Conservation (phyloP, 2,888 invertebrate genomes). For the Clanis bilineata region DNA sequence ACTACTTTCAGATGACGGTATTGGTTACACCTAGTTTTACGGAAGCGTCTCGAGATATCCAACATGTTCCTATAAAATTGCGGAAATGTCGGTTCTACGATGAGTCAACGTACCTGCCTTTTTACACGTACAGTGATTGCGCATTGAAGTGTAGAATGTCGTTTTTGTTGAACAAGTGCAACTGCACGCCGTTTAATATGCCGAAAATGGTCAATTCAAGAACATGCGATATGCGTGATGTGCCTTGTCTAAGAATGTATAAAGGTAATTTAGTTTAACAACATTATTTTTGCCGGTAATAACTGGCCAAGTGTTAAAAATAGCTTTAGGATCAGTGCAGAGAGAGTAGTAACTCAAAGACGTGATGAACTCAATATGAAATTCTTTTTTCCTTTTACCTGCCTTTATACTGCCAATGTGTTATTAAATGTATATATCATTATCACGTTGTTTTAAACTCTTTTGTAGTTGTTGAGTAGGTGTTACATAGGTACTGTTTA, state of each 20-base stretch:
- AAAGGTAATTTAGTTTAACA: slow-evolving; percentile 52
- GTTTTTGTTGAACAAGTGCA: slow-evolving; percentile 75
- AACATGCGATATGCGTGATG: slow-evolving; percentile 77
- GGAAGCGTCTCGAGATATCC: slow-evolving; percentile 70
- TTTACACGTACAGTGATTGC: slow-evolving; percentile 83
- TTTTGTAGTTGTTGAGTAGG: too few relatives aligned
- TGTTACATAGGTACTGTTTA: too few relatives aligned
- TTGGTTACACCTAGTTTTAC: slow-evolving; percentile 68
- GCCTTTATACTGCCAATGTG: too few relatives aligned
- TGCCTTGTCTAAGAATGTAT: slow-evolving; percentile 71
- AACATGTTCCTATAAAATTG: slow-evolving; percentile 60
- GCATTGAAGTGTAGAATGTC: slow-evolving; percentile 80
- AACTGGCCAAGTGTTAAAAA: not conserved
- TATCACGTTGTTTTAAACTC: too few relatives aligned
- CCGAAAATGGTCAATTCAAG: slow-evolving; percentile 59
- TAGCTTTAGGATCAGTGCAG: too few relatives aligned
- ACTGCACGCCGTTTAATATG: slow-evolving; percentile 82
- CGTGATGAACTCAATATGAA: too few relatives aligned
- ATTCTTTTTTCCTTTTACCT: too few relatives aligned
- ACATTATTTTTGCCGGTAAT: not conserved
- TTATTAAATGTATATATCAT: too few relatives aligned
- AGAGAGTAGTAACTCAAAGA: too few relatives aligned
- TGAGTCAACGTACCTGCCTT: slow-evolving; percentile 70
- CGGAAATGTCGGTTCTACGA: slow-evolving; percentile 83
- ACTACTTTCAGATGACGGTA: slow-evolving; percentile 60